phyloP scores from a whole-genome alignment of 2,888 invertebrate species.

The Tenthredo notha region DNA sequence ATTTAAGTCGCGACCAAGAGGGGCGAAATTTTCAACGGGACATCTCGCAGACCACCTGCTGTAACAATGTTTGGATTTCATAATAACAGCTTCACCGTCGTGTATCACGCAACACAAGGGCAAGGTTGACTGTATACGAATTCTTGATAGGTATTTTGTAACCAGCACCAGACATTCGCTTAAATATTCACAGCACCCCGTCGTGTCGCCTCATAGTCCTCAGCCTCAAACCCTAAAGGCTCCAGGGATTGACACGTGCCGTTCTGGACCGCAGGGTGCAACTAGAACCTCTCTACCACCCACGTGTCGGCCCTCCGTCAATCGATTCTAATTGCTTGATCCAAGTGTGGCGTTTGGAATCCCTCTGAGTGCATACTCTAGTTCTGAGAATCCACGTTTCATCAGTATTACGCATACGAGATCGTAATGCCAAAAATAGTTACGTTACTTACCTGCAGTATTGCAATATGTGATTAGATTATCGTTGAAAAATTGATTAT shows the following conservation, averaged over 20 bases:
- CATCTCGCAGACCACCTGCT: neutral
- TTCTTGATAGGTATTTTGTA: constrained; percentile 16
- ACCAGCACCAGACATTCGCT: neutral
- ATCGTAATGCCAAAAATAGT: neutral
- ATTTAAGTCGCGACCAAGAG: constrained; percentile 2
- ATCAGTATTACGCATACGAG: neutral
- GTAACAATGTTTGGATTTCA: neutral
- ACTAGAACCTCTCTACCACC: constrained; percentile 15
- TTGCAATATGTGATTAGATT: neutral
- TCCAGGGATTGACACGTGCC: constrained; percentile 39
- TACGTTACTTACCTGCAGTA: neutral
- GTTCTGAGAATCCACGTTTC: neutral
- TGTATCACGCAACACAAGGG: neutral
- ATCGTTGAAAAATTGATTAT: constrained; percentile 2
- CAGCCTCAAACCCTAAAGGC: neutral
- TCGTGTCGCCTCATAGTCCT: constrained; percentile 21
- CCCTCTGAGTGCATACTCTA: constrained; percentile 14
- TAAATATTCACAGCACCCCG: constrained; percentile 39
- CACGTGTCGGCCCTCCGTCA: neutral
- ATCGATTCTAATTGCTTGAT: constrained; percentile 42
- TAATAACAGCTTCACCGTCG: constrained; percentile 1
- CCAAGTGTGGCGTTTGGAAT: constrained; percentile 14
- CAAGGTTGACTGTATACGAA: neutral
- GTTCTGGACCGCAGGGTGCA: constrained; percentile 30
- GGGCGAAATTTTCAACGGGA: neutral